Base-by-base conservation (phyloP, 2,797 vertebrate species). In the Chanos chanos region DNA sequence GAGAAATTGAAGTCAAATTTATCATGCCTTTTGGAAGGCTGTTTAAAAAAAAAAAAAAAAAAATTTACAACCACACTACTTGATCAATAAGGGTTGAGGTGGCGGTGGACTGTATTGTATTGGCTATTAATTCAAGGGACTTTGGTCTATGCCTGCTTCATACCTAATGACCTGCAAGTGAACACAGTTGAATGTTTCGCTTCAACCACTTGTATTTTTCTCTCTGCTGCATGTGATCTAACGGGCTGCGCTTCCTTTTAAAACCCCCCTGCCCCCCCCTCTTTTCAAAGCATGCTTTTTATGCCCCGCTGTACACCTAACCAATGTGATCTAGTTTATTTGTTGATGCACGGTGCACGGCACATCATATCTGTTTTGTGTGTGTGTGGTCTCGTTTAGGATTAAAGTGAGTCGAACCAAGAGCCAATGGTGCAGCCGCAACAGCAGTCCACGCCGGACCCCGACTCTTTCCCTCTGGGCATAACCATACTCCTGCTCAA, bases 401-500 rank as follows among this genome's bases (percentile, higher is more conserved):
- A 79, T 81, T 72, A 66, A 77, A 77, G 77, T 77, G 77, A 81
- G 74, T 77, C 63, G 64, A 55, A 44, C 62, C 51, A 67, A 30
- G 62, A 75, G 61, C 64, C 63, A 50, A 36, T 51, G 50, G 45
- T 64, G 81, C 28, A 30, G 61, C 33, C 16, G 54, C 41, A 30
- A 58, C 67, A 68, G 25, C 49, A 39, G 53, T 56, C 81, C 76
- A 70, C 70, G 72, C 79, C 75, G 77, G 81, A 74, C 74, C 70
- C 50, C 16, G 70, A 81, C 78, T 68, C 77, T 85, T 82, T 47
- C 65, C 62, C 68, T 61, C 58, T 65, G 49, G 41, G 37, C 57
- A 87, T 76, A 84, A 83, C 66, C 87, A 85, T 87, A 89, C 88
- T 90, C 85, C 79, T 85, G 86, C 89, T 91, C 93, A 93, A 94